Conservation (phyloP, 2,888 invertebrate genomes). For the Smittia aterrima region DNA sequence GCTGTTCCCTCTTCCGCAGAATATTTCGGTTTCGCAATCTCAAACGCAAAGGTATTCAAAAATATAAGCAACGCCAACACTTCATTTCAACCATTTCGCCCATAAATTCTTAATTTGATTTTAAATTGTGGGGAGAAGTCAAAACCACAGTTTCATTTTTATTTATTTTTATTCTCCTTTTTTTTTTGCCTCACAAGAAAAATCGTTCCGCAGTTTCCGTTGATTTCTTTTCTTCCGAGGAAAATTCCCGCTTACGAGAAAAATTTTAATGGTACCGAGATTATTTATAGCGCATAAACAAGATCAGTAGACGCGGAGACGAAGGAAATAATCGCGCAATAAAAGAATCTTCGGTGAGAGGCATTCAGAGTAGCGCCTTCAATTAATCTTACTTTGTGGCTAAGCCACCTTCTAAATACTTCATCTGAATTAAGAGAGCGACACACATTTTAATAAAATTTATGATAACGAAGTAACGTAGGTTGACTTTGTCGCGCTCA, state of each 20-base stretch:
- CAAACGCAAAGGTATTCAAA: not conserved
- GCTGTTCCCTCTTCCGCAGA: not conserved
- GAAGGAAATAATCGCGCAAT: not conserved
- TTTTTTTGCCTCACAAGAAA: not conserved
- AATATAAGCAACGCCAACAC: not conserved
- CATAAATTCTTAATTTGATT: constrained; percentile 22
- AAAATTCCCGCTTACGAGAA: not conserved
- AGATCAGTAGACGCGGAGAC: not conserved
- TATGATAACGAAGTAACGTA: too few species aligned
- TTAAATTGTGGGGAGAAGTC: constrained; percentile 4
- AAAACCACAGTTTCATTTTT: constrained; percentile 7
- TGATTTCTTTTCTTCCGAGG: not conserved
- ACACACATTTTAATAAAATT: too few species aligned
- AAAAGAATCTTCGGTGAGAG: not conserved
- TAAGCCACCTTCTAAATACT: not conserved
- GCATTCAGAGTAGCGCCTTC: not conserved
- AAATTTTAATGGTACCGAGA: not conserved
- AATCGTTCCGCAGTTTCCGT: not conserved
- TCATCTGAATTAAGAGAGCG: too few species aligned
- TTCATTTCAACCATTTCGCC: not conserved
- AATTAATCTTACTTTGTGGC: not conserved
- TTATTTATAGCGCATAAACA: constrained; percentile 10
- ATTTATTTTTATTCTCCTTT: not conserved
- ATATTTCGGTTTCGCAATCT: not conserved
- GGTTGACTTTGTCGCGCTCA: too few species aligned